phyloP scores from a whole-genome alignment of 2,797 vertebrate genomes.

The Periparus ater region DNA sequence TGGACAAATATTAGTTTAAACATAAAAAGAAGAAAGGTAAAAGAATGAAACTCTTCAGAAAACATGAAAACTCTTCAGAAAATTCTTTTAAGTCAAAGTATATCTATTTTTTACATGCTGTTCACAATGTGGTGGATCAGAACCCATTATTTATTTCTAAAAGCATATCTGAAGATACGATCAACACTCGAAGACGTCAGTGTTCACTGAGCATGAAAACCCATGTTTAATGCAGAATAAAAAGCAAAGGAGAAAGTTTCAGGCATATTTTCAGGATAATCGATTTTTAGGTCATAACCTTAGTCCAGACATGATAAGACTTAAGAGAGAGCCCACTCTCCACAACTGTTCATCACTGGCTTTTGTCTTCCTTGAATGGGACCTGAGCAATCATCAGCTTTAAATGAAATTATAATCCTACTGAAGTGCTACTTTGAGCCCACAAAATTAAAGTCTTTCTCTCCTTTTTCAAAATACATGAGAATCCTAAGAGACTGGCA shows the following conservation, averaged over 20 bases:
- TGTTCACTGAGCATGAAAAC: background rate
- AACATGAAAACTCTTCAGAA: background rate
- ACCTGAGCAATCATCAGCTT: background rate
- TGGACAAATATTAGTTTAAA: background rate
- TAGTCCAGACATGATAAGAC: background rate
- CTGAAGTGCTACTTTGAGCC: background rate
- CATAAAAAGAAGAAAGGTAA: background rate
- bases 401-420: background rate
- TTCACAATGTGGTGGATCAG: background rate
- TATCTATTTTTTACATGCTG: background rate
- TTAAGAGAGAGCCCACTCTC: background rate
- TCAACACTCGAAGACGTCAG: background rate
- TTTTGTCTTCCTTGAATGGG: background rate
- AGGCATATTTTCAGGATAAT: background rate
- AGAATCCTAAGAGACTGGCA: background rate
- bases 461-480: background rate
- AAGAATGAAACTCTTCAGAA: background rate
- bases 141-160: background rate
- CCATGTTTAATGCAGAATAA: background rate
- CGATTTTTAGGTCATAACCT: background rate
- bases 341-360: background rate
- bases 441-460: background rate
- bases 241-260: background rate
- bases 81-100: background rate
- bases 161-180: background rate